Evolutionary conservation across 2,797 vertebrate genomes (phyloP).

Genomic region (Hydrolagus colliei): DNA sequence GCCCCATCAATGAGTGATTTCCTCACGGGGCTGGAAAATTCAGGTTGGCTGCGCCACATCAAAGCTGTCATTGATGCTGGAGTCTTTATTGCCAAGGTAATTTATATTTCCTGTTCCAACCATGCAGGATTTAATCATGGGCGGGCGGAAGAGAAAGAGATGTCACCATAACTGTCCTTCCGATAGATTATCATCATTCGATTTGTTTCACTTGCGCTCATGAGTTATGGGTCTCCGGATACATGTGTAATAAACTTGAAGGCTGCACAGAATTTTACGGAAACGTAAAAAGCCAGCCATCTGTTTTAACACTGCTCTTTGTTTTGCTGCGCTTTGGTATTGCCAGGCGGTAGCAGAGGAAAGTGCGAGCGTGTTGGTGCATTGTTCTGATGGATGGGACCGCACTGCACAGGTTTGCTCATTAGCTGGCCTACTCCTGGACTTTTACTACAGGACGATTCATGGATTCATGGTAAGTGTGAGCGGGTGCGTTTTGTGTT

Average conservation of each 20-base stretch:
- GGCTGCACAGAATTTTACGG: too few relatives aligned
- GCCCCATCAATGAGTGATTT: constrained; percentile 69
- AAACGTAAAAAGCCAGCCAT: not conserved
- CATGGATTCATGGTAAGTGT: constrained; percentile 67
- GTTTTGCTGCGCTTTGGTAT: constrained; percentile 36
- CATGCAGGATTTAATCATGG: too few relatives aligned
- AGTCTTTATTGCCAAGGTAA: constrained; percentile 65
- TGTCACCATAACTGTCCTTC: too few relatives aligned
- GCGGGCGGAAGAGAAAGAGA: too few relatives aligned
- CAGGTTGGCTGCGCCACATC: constrained; percentile 69
- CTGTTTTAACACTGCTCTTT: constrained; percentile 1
- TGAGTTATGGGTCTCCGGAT: not conserved
- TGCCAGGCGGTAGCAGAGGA: constrained; percentile 61
- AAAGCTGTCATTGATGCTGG: constrained; percentile 71
- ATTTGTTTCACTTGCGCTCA: not conserved
- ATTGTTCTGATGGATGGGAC: constrained; percentile 73
- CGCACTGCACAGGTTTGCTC: constrained; percentile 70
- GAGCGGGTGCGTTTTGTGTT: too few relatives aligned
- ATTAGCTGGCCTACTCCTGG: constrained; percentile 60
- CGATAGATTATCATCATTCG: too few relatives aligned
- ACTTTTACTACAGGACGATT: constrained; percentile 67
- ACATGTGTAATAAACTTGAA: not conserved
- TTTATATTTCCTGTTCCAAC: too few relatives aligned
- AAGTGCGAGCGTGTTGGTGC: constrained; percentile 62
- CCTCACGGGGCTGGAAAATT: constrained; percentile 68